Evolutionary conservation across 2,113 vertebrate species (phyloP).

Genomic region (Propithecus coquereli): DNA sequence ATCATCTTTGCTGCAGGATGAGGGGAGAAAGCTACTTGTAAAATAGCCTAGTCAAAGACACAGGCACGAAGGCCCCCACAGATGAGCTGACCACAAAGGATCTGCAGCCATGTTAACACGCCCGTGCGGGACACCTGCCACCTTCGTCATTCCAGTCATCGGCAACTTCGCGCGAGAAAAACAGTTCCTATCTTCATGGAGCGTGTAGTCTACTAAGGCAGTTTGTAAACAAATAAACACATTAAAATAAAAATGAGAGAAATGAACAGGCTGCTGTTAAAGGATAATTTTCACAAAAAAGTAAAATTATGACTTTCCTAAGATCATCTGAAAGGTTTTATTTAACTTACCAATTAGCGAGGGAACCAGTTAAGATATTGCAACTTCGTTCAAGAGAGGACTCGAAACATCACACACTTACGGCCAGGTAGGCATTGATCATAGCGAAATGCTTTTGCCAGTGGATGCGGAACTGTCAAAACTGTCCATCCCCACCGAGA

Average conservation of each 20-base stretch:
- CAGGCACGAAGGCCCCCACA: background rate
- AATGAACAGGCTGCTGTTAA: background rate
- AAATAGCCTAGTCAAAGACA: background rate
- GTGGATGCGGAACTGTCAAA: background rate
- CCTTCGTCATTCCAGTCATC: background rate
- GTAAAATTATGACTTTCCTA: background rate
- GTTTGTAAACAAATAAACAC: background rate
- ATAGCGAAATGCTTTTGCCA: background rate
- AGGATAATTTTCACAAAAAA: background rate
- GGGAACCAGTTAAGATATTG: background rate
- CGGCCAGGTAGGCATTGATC: no score
- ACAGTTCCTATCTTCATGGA: background rate
- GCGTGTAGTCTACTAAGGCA: background rate
- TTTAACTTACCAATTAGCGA: background rate
- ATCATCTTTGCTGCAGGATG: background rate
- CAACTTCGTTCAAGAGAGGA: background rate
- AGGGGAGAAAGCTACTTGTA: no score
- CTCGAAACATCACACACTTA: background rate
- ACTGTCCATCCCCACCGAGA: background rate
- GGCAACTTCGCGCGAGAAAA: background rate
- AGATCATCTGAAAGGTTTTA: background rate
- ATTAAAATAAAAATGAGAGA: background rate
- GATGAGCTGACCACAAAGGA: background rate
- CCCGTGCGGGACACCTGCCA: rapidly evolving
- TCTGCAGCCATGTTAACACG: no score